Base-by-base conservation (phyloP, 2,113 vertebrate genomes). In the Tyto alba region DNA sequence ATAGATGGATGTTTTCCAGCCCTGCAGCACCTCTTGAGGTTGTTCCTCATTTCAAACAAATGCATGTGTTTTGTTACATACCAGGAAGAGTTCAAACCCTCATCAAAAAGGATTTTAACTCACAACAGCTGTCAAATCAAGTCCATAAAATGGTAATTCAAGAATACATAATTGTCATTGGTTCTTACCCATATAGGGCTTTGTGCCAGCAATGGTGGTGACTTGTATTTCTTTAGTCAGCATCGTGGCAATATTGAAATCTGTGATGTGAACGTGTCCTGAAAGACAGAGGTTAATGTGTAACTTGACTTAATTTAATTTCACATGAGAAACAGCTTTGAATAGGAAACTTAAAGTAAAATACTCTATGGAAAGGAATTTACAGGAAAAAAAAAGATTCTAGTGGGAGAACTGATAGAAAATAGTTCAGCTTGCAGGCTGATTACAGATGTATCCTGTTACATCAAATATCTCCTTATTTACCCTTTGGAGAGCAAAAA, bases 181-280 rank as follows among this genome's bases (percentile, higher is more conserved):
- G 43, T 38, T 41, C 97, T 93, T 97, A 99, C 99, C 99, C 99
- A 99, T 99, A 67, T 99, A 99, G 2, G 99, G 99, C 95, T 99
- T 99, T 30, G 99, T 99, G 93, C 99, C 99, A 18, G 99, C 99
- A 4, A 99, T 98, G 8, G 99, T 99, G 40, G 98, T 99, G 74
- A 99, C 98, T 40, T 97, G 98, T 11, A 97, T 97, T 88, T 99
- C 99, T 7, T 98, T 98, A 21, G 98, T 99, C 66, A 99, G 98
- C 67, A 98, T 96, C 0, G 99, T 98, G 32, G 99, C 99, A 1
- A 99, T 99, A 89, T 99, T 99, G 98, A 99, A 99, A 93, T 99
- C 99, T 0, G 99, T 99, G 88, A 99, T 98, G 93, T 99, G 99
- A 91, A 98, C 99, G 0, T 99, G 99, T 12, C 99, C 99, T 99